These are phyloP conservation scores for Lingula anatina DNA, from an alignment of 2,888 invertebrate species.

Conservation along the genomic window DNA sequence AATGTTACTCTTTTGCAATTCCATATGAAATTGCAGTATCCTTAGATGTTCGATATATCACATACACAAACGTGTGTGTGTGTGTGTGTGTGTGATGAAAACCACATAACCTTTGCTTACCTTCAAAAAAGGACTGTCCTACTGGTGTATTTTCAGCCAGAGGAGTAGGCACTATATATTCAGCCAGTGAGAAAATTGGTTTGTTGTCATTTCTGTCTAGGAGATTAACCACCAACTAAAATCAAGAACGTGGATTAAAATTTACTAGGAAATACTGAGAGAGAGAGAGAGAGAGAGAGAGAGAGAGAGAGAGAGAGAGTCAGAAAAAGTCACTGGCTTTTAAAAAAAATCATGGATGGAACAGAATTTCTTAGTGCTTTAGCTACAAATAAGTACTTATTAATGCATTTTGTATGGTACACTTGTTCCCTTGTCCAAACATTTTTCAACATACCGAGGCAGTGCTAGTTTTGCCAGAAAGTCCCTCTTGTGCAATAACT, in stretches of 20 bases:
- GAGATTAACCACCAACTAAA: constrained; percentile 67
- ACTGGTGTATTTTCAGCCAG: constrained; percentile 77
- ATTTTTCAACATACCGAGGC: too few relatives aligned
- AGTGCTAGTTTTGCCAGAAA: too few relatives aligned
- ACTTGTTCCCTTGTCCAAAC: too few relatives aligned
- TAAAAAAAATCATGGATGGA: not conserved
- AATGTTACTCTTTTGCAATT: too few relatives aligned
- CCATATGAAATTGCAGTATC: too few relatives aligned
- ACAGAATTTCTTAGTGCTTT: not conserved
- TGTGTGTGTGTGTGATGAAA: constrained; percentile 30
- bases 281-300: not conserved
- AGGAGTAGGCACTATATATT: constrained; percentile 93
- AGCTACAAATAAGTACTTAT: not conserved
- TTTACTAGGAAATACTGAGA: not conserved
- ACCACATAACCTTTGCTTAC: constrained; percentile 17
- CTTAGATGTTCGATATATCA: too few relatives aligned
- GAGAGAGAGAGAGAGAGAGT: not conserved
- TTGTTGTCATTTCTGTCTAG: constrained; percentile 97
- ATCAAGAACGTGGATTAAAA: too few relatives aligned
- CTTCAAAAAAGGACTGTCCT: constrained; percentile 68
- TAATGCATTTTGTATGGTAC: too few relatives aligned
- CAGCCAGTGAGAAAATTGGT: constrained; percentile 81
- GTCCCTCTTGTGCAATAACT: too few relatives aligned
- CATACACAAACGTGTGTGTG: too few relatives aligned
- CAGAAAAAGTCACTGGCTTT: not conserved